Evolutionary conservation across 2,797 vertebrate genomes (phyloP).

Genomic region (Macroramphosus scolopax): DNA sequence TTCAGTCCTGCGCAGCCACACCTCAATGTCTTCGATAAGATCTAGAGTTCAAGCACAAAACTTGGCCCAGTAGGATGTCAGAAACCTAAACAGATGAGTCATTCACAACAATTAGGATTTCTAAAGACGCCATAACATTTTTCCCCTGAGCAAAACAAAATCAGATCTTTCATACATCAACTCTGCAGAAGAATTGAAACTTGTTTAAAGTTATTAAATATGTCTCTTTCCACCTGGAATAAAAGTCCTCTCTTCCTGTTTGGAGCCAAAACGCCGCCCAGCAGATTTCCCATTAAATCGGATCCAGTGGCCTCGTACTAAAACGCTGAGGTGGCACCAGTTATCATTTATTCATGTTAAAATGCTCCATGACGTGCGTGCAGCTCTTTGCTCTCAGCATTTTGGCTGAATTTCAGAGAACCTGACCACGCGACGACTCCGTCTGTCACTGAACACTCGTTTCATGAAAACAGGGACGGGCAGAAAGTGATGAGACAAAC

Average conservation of each 20-base stretch:
- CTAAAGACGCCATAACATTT: no score
- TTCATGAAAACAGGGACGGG: no score
- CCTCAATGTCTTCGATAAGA: no score
- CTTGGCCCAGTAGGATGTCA: no score
- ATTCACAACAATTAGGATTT: no score
- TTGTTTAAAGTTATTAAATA: conserved; percentile 5
- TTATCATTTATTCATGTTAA: conserved; percentile 45
- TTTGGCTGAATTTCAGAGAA: conserved; percentile 11
- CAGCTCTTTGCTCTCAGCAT: conserved; percentile 2
- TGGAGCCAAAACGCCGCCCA: conserved; percentile 1
- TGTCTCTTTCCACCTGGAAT: conserved; percentile 26
- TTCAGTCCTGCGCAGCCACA: no score
- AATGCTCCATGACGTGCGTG: conserved; percentile 3
- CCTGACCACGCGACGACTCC: no score
- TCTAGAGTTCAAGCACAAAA: no score
- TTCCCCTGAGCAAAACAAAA: no score
- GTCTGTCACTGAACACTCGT: no score
- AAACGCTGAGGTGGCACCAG: conserved; percentile 14
- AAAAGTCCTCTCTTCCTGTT: conserved; percentile 20
- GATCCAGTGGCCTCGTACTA: conserved; percentile 15
- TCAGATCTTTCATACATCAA: neutral
- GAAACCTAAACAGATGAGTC: no score
- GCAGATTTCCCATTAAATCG: conserved; percentile 24
- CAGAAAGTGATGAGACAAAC: neutral
- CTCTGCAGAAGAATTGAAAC: conserved; percentile 4